phyloP scores from a whole-genome alignment of 2,888 invertebrate genomes.

The Oscheius sp. region DNA sequence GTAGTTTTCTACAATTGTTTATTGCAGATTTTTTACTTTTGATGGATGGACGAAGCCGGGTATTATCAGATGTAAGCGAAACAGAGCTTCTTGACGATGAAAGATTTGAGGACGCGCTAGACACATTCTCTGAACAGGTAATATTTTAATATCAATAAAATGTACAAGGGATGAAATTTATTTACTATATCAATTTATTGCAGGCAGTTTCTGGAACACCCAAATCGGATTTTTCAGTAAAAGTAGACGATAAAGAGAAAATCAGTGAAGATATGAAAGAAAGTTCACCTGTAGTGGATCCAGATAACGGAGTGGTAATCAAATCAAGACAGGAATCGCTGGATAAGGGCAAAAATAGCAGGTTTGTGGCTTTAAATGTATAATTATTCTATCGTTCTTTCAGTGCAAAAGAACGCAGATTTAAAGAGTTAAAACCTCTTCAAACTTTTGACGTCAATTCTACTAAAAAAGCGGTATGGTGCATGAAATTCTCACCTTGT shows the following conservation, averaged over 20 bases:
- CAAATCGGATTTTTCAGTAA: background rate
- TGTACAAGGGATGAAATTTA: background rate
- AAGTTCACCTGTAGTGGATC: background rate
- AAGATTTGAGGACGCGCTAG: constrained; percentile 65
- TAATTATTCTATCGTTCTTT: background rate
- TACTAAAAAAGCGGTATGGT: constrained; percentile 85
- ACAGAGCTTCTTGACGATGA: constrained; percentile 38
- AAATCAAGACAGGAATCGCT: background rate
- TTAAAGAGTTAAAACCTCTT: constrained; percentile 8
- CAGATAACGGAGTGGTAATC: constrained; percentile 1
- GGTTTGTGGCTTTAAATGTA: background rate
- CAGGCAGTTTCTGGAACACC: constrained; percentile 1
- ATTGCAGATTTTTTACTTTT: constrained; percentile 4
- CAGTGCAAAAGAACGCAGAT: constrained; percentile 4
- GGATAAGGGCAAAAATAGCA: constrained; percentile 2
- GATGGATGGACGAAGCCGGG: constrained; percentile 26
- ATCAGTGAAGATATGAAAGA: background rate
- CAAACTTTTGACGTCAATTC: constrained; percentile 2
- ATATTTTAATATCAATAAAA: background rate
- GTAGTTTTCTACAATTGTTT: background rate
- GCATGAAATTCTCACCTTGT: constrained; percentile 96
- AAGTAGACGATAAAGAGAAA: background rate
- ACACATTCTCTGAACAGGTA: constrained; percentile 29
- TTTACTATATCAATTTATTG: background rate
- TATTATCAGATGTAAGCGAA: constrained; percentile 39